Evolutionary conservation across 1,140 invertebrate species (phyloP).

Genomic region (Drosophila trapezifrons): DNA sequence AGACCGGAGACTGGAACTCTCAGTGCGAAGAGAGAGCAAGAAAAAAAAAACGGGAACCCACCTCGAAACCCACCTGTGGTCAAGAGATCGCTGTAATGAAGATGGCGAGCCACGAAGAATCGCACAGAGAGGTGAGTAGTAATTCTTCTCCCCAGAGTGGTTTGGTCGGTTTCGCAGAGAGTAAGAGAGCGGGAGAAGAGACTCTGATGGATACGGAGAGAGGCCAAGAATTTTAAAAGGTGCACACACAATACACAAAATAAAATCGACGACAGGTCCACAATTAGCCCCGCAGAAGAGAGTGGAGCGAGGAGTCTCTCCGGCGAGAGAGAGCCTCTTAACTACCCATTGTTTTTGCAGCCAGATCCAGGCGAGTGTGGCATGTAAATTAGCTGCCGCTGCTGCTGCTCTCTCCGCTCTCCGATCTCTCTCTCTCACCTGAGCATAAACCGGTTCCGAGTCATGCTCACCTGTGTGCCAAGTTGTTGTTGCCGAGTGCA

Average conservation of each 20-base stretch:
- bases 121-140: constrained; percentile 24
- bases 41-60: constrained; percentile 7
- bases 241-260: constrained; percentile 54
- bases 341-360: constrained; percentile 54
- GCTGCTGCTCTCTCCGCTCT: constrained; percentile 39
- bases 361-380: constrained; percentile 51
- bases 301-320: constrained; percentile 9
- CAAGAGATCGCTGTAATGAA: constrained; percentile 49
- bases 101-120: constrained; percentile 45
- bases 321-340: constrained; percentile 15
- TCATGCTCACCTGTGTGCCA: constrained; percentile 54
- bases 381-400: constrained; percentile 73
- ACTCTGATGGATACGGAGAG: constrained; percentile 19
- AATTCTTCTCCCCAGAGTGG: constrained; percentile 55
- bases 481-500: constrained; percentile 61
- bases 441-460: constrained; percentile 45
- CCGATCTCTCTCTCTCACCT: constrained; percentile 21
- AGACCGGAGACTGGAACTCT: constrained; percentile 31
- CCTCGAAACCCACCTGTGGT: constrained; percentile 48
- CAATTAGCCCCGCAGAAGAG: constrained; percentile 62
- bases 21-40: constrained; percentile 3
- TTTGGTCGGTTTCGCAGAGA: constrained; percentile 67
- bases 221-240: constrained; percentile 77
- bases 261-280: constrained; percentile 80
- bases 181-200: constrained; percentile 19